Conservation (phyloP, 1,140 invertebrate species). For the Drosophila neocordata region DNA sequence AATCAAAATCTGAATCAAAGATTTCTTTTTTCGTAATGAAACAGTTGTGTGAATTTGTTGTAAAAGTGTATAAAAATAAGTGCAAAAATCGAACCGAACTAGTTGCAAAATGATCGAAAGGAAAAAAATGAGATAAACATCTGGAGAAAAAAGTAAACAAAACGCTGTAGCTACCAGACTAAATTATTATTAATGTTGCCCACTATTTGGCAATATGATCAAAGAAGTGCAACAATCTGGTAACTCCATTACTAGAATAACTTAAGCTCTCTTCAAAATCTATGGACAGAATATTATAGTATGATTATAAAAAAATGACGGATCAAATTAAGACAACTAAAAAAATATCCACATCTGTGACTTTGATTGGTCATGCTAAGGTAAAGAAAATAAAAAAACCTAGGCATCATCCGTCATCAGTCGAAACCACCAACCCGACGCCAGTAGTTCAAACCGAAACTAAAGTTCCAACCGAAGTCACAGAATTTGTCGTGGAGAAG, state of each 20-base stretch:
- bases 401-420: not conserved
- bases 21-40: no score
- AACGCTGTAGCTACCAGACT: not conserved
- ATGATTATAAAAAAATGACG: not conserved
- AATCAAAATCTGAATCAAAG: no score
- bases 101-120: no score
- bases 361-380: not conserved
- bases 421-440: not conserved
- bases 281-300: no score
- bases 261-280: not conserved
- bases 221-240: not conserved
- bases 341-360: no score
- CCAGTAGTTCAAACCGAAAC: not conserved
- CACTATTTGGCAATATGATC: not conserved
- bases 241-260: not conserved
- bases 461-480: not conserved
- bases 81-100: no score
- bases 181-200: not conserved
- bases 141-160: no score
- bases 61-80: not conserved
- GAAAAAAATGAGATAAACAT: no score
- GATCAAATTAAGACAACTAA: not conserved
- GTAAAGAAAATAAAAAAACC: not conserved
- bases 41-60: no score
- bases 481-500: constrained; percentile 33